A percentile compares a stretch with the other conserved stretches of the same genome.
Evolutionary conservation across 2,797 vertebrate species (phyloP).

Genomic region (Nasua narica): DNA sequence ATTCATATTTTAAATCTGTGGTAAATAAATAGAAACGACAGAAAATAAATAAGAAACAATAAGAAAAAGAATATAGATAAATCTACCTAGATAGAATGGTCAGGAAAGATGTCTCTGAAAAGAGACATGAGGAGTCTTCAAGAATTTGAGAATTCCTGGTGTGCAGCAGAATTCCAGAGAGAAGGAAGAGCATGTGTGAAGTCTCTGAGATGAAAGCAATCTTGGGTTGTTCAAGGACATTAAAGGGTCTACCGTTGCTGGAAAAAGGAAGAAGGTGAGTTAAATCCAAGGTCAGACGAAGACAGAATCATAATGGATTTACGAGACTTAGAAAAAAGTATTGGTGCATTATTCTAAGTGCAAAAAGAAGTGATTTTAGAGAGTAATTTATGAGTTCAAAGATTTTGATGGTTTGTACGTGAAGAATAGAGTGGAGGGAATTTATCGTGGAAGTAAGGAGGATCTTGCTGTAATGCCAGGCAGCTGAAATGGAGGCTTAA

Average conservation of each 20-base stretch:
- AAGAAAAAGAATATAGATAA: not conserved
- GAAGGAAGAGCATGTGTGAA: not conserved
- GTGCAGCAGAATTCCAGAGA: not conserved
- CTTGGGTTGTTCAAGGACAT: not conserved
- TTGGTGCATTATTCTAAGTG: not conserved
- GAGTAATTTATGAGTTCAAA: not conserved
- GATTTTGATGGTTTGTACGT: not conserved
- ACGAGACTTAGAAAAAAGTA: not conserved
- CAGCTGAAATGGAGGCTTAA: not conserved
- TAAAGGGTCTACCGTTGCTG: not conserved
- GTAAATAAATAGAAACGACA: not conserved
- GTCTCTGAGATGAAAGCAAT: not conserved
- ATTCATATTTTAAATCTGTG: not conserved
- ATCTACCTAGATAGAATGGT: not conserved
- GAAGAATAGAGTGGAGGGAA: not conserved
- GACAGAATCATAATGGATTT: not conserved
- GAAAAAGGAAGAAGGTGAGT: not conserved
- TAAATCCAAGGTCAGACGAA: not conserved
- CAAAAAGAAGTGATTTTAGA: not conserved
- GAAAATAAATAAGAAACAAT: not conserved
- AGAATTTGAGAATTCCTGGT: not conserved
- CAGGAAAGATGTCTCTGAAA: not conserved
- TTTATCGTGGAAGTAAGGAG: not conserved
- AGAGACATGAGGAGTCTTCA: not conserved
- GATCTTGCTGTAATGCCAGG: not conserved